A percentile compares a stretch with the other conserved stretches of the same genome.
Conservation (phyloP, 2,888 invertebrate species). For the Mycogona germanica region DNA sequence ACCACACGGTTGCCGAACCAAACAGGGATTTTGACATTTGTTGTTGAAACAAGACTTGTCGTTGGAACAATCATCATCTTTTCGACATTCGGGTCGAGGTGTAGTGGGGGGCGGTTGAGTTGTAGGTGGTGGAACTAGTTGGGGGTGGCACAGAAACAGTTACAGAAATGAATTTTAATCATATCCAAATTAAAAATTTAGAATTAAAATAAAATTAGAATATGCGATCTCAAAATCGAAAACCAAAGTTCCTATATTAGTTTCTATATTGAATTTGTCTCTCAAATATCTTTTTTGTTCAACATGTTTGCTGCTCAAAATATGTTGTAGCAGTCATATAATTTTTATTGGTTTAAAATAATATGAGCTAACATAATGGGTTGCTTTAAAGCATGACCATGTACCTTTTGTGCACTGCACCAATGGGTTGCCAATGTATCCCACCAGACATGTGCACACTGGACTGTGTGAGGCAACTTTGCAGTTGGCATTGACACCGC, state of each 20-base stretch:
- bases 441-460: slow-evolving; percentile 23
- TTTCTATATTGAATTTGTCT: too few relatives aligned
- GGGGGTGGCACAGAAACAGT: not conserved
- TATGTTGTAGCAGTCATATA: too few relatives aligned
- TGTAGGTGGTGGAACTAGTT: not conserved
- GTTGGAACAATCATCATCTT: slow-evolving; percentile 66
- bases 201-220: too few relatives aligned
- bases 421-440: slow-evolving; percentile 23
- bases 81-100: slow-evolving; percentile 66
- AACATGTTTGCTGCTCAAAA: too few relatives aligned
- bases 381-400: too few relatives aligned
- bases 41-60: slow-evolving; percentile 64
- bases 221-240: too few relatives aligned
- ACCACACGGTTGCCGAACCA: slow-evolving; percentile 18
- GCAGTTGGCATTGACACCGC: slow-evolving; percentile 70
- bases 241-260: too few relatives aligned
- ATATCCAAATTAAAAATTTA: too few relatives aligned
- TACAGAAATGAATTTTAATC: too few relatives aligned
- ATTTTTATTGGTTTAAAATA: too few relatives aligned
- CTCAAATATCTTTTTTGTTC: too few relatives aligned
- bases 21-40: slow-evolving; percentile 70
- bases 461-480: slow-evolving; percentile 70
- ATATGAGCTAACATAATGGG: too few relatives aligned
- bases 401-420: slow-evolving; percentile 23
- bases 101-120: not conserved